phyloP scores from a whole-genome alignment of 2,113 vertebrate genomes.

The Calidris pygmaea region DNA sequence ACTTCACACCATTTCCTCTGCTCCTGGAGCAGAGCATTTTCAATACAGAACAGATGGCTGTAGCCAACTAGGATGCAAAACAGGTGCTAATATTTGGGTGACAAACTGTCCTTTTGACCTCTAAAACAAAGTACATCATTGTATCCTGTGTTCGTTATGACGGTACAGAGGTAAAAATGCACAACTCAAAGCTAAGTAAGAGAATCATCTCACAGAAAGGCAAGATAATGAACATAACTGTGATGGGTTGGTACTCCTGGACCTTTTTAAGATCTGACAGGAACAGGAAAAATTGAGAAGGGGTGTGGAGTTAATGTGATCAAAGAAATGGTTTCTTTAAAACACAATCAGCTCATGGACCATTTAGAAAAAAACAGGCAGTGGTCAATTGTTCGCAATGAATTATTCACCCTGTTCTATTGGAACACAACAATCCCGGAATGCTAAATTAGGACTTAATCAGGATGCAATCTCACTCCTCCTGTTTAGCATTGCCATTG shows the following conservation, averaged over 20 bases:
- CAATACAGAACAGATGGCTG: not conserved
- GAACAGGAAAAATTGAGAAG: not conserved
- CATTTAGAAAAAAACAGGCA: constrained; percentile 27
- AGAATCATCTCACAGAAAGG: not conserved
- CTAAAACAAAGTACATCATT: not conserved
- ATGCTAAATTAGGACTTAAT: constrained; percentile 52
- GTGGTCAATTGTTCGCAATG: constrained; percentile 16
- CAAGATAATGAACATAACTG: not conserved
- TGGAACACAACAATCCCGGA: constrained; percentile 34
- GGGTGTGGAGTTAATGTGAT: rapidly evolving
- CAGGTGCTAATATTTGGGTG: not conserved
- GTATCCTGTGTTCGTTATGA: not conserved
- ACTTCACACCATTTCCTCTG: too few relatives aligned
- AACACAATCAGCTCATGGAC: not conserved
- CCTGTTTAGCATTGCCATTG: constrained; percentile 19
- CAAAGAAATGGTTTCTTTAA: not conserved
- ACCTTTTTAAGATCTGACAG: not conserved
- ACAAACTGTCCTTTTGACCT: not conserved
- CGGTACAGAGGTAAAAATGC: not conserved
- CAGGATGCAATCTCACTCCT: constrained; percentile 28
- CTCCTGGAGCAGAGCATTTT: not conserved
- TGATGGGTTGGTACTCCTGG: not conserved
- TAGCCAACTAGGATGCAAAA: not conserved
- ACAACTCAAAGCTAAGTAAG: not conserved
- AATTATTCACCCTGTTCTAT: constrained; percentile 48